These are phyloP conservation scores for Folsomia candida DNA, from an alignment of 2,888 invertebrate species.

Conservation along the genomic window DNA sequence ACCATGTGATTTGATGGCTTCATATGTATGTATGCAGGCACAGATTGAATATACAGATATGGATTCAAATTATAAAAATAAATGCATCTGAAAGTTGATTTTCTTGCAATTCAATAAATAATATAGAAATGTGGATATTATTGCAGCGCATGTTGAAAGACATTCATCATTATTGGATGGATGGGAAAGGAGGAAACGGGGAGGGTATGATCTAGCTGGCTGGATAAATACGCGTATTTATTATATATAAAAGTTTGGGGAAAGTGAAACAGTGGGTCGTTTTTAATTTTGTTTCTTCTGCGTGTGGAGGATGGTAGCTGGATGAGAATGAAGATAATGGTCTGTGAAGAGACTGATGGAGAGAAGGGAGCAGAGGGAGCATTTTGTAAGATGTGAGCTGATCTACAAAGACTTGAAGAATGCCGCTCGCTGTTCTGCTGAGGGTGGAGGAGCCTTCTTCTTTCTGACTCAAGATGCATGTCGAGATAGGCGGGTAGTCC, in stretches of 20 bases:
- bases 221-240: too few relatives aligned
- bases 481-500: constrained; percentile 40
- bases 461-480: constrained; percentile 29
- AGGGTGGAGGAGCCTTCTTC: constrained; percentile 24
- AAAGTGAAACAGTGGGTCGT: neutral
- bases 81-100: neutral
- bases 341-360: constrained; percentile 3
- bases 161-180: too few relatives aligned
- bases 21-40: too few relatives aligned
- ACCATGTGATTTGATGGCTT: neutral
- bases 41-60: too few relatives aligned
- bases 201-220: neutral
- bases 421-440: constrained; percentile 10
- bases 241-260: too few relatives aligned
- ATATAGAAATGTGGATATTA: neutral
- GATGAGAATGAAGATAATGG: constrained; percentile 1
- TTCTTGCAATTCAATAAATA: neutral
- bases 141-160: too few relatives aligned
- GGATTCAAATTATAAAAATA: neutral
- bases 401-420: neutral
- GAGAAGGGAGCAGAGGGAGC: constrained; percentile 15
- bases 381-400: constrained; percentile 13
- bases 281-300: constrained; percentile 4
- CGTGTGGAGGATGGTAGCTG: neutral
- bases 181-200: too few relatives aligned